Base-by-base conservation (phyloP, 2,888 invertebrate species). In the Taenaris catops region DNA sequence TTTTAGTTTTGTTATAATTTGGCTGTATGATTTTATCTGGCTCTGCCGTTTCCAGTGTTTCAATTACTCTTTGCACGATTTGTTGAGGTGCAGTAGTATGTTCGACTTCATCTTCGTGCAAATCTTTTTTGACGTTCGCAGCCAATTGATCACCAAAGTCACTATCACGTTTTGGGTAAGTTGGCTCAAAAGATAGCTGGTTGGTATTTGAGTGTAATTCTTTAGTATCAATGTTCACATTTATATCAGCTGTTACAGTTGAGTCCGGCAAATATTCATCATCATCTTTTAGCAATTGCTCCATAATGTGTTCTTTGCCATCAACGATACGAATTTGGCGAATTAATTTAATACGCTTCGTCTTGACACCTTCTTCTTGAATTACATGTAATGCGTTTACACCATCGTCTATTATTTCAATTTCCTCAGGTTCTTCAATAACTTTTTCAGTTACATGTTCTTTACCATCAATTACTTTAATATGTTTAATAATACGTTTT, bases 361-460 rank as follows among this genome's bases (percentile, higher is more conserved):
- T 74, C 48, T 58, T 69, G 0, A 65, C 39, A 1, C 67, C 72
- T 52, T 68, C 64, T 18, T 69, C 65, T 38, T 53, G 47, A 11
- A 49, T 18, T 17, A 39, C 27, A 16, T 51, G 34, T 2, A 42
- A 39, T 7, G 40, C 9, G 11, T 34, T 41, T 6, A 80, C 78
- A 48, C 90, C 89, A 57, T 93, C 91, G 63, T 92, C 92, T 26
- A 91, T 48, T 7, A 92, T 83, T 70, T 93, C 92, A 3, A 93
- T 80, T 59, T 93, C 93, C 62, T 93, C 95, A 0, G 96, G 95
- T 68, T 95, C 95, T 58, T 96, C 95, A 32, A 95, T 90, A 0
- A 95, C 83, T 76, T 96, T 95, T 74, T 96, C 95, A 1, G 92
- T 93, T 0, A 94, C 89, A 43, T 92, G 91, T 69, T 96, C 95